These are phyloP conservation scores for Cottus gobio DNA, from an alignment of 2,113 vertebrate genomes.

Conservation along the genomic window DNA sequence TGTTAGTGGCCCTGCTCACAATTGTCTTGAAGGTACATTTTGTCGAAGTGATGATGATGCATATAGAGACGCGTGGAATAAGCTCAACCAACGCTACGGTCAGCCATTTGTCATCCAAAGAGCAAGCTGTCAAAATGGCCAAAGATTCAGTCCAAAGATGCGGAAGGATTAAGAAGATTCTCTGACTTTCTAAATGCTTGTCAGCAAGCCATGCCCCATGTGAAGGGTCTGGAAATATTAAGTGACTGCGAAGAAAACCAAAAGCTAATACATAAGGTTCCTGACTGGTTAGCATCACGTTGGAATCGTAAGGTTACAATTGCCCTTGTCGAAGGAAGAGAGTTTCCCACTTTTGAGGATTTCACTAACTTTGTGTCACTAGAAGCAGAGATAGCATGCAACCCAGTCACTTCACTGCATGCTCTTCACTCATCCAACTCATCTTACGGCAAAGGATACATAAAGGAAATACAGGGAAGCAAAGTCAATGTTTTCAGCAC, in stretches of 20 bases:
- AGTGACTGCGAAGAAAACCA: not conserved
- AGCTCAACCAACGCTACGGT: slow-evolving; percentile 23
- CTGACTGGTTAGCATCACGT: not conserved
- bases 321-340: not conserved
- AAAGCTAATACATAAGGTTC: too few relatives aligned
- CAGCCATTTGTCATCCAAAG: slow-evolving; percentile 34
- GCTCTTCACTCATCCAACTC: not conserved
- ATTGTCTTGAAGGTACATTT: slow-evolving; percentile 33
- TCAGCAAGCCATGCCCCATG: not conserved
- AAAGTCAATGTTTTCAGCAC: not conserved
- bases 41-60: slow-evolving; percentile 24
- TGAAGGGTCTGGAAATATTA: not conserved
- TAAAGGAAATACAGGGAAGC: not conserved
- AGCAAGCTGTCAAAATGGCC: slow-evolving; percentile 29
- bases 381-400: slow-evolving; percentile 15
- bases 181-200: not conserved
- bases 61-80: slow-evolving; percentile 24
- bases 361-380: not conserved
- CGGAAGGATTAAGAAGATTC: not conserved
- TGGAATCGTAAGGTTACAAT: too few relatives aligned
- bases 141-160: slow-evolving; percentile 12
- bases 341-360: not conserved
- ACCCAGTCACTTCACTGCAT: not conserved
- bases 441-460: not conserved
- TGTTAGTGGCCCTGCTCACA: slow-evolving; percentile 5